These are phyloP conservation scores for Drosophila paramelanica DNA, from an alignment of 2,888 invertebrate species.

Conservation along the genomic window DNA sequence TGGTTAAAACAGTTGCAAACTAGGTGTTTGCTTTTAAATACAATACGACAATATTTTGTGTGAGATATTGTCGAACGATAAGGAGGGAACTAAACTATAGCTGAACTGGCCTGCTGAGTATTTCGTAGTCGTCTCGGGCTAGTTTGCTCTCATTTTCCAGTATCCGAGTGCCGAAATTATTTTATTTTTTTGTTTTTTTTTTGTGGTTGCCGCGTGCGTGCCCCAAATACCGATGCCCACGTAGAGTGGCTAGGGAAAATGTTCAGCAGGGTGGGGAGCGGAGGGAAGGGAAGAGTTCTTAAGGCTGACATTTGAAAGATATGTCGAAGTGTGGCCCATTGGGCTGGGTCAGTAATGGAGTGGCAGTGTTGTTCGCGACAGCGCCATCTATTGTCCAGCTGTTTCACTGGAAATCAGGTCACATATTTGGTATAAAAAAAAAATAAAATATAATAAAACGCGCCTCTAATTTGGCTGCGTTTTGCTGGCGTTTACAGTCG, in stretches of 20 bases:
- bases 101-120: constrained; percentile 2
- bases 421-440: constrained; percentile 8
- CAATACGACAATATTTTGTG: neutral
- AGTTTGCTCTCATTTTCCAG: constrained; percentile 3
- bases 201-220: constrained; percentile 52
- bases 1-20: constrained; percentile 5
- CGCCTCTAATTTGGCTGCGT: constrained; percentile 55
- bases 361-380: neutral
- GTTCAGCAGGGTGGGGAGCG: too few relatives aligned
- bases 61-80: too few relatives aligned
- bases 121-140: constrained; percentile 16
- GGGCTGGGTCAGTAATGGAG: constrained; percentile 54
- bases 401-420: constrained; percentile 43
- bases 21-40: neutral
- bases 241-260: constrained; percentile 5
- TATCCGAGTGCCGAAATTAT: constrained; percentile 14
- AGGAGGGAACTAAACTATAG: neutral
- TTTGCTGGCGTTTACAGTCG: constrained; percentile 58
- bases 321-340: neutral
- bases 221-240: constrained; percentile 56
- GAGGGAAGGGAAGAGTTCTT: constrained; percentile 19
- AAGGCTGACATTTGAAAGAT: neutral
- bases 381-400: constrained; percentile 32
- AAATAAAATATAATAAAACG: constrained; percentile 13
- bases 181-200: neutral